Evolutionary conservation across 2,113 vertebrate genomes (phyloP), one percentile per base, ranked within the genome.

Genomic region (Vidua macroura): DNA sequence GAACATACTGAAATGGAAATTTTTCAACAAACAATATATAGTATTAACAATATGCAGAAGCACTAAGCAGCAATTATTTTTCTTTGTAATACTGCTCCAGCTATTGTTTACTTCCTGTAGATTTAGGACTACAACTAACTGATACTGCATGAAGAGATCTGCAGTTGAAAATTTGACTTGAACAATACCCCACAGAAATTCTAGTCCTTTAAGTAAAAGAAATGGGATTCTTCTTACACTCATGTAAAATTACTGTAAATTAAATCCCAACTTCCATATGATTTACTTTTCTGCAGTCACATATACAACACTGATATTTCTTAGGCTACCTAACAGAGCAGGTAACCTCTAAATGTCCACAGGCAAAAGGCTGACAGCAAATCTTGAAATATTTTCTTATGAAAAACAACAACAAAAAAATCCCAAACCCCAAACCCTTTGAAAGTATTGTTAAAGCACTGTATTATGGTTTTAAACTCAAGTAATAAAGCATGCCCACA

Each of bases 1-100:
- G 96, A 96, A 96, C 83, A 97, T 95, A 96, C 67, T 94, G 93
- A 97, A 97, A 97, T 94, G 80, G 85, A 85, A 92, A 33, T 75
- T 88, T 92, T 96, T 95, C 67, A 97, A 97, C 92, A 90, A 95
- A 90, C 83, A 92, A 95, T 96, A 93, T 83, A 88, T 95, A 96
- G 62, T 92, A 76, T 93, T 94, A 96, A 97, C 87, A 96, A 93
- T 92, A 95, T 43, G 69, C 83, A 10, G 91, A 97, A 98, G 96
- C 96, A 97, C 89, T 88, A 97, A 97, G 96, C 93, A 97, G 95
- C 92, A 92, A 69, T 1, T 63, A 52, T 53, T 83, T 78, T 52
- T 62, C 83, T 64, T 91, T 96, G 46, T 95, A 95, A 96, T 52
- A 96, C 90, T 87, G 92, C 62, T 96, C 90, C 87, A 96, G 85